Evolutionary conservation across 2,113 vertebrate species (phyloP), one percentile per base, ranked within the genome.

Genomic region (Dasypus novemcinctus): DNA sequence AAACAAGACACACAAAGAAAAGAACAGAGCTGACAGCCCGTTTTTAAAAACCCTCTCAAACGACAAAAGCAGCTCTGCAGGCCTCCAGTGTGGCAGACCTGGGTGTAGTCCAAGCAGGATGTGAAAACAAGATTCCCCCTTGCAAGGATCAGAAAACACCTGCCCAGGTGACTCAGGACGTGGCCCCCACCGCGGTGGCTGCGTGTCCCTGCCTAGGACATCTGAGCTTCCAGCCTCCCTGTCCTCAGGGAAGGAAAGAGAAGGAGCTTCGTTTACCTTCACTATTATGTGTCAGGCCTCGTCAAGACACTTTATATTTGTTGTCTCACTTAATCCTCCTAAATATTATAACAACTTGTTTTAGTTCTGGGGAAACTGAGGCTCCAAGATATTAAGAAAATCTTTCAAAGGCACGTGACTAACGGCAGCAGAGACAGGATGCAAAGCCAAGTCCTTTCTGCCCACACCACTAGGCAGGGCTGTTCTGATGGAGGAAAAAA

Each of bases 21-120:
- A 66, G 69, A 87, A 92, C 84, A 95, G 71, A 95, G 59, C 49
- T 66, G 95, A 91, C 20, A 81, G 90, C 87, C 96, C 90, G 81
- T 89, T 84, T 95, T 66, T 57, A 59, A 93, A 94, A 91, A 91
- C 27, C 85, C 75, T 59, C 82, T 81, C 31, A 78, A 94, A 95
- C 93, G 81, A 90, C 87, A 66, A 85, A 88, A 75, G 74, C 90
- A 66, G 12, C 43, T 7, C 59, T 64, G 38, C 68, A 71, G 57
- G 57, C 25, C 54, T 3, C 23, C 61, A 43, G 49, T 5, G 6
- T 25, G 14, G 31, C 72, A 80, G 66, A n/a, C 23, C 0, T 46
- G 82, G 82, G 64, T 29, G 12, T 1, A 2, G 29, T 27, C 82
- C 74, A 85, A 49, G 29, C 17, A 0, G 0, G 43, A 52, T 66